phyloP scores from a whole-genome alignment of 2,888 invertebrate genomes.

The Pantelozetes paolii region DNA sequence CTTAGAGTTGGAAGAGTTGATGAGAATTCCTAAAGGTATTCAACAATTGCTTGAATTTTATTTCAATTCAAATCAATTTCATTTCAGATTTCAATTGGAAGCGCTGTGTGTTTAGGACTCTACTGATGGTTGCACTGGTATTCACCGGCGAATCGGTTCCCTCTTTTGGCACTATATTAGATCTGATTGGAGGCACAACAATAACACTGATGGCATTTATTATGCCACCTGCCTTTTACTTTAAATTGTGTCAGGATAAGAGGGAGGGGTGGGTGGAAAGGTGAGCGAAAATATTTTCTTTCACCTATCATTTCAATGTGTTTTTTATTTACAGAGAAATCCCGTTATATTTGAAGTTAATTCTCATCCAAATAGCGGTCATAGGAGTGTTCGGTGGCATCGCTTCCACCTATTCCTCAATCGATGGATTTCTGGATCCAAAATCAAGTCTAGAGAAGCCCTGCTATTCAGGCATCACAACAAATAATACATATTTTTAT shows the following conservation, averaged over 20 bases:
- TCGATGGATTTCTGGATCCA: slow-evolving; percentile 12
- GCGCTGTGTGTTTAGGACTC: slow-evolving; percentile 15
- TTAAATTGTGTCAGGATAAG: slow-evolving; percentile 60
- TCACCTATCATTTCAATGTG: not conserved
- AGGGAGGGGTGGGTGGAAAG: slow-evolving; percentile 55
- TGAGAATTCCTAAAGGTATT: slow-evolving; percentile 67
- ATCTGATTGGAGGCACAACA: slow-evolving; percentile 75
- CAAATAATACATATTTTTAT: slow-evolving; percentile 10
- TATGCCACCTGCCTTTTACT: slow-evolving; percentile 74
- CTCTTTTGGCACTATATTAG: slow-evolving; percentile 78
- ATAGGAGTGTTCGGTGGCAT: slow-evolving; percentile 38
- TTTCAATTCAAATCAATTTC: slow-evolving; percentile 11
- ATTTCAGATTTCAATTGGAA: slow-evolving; percentile 35
- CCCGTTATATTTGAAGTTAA: not conserved
- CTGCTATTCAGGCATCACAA: not conserved
- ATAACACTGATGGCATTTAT: slow-evolving; percentile 74
- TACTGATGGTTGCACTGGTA: not conserved
- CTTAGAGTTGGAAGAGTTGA: slow-evolving; percentile 72
- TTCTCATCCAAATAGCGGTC: slow-evolving; percentile 2
- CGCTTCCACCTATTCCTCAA: slow-evolving; percentile 34
- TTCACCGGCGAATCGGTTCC: slow-evolving; percentile 60
- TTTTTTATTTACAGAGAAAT: slow-evolving; percentile 21
- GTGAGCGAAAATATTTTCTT: slow-evolving; percentile 49
- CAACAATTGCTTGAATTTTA: not conserved
- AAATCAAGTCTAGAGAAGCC: not conserved